phyloP scores from a whole-genome alignment of 1,140 invertebrate species.

The Seison nebaliae region DNA sequence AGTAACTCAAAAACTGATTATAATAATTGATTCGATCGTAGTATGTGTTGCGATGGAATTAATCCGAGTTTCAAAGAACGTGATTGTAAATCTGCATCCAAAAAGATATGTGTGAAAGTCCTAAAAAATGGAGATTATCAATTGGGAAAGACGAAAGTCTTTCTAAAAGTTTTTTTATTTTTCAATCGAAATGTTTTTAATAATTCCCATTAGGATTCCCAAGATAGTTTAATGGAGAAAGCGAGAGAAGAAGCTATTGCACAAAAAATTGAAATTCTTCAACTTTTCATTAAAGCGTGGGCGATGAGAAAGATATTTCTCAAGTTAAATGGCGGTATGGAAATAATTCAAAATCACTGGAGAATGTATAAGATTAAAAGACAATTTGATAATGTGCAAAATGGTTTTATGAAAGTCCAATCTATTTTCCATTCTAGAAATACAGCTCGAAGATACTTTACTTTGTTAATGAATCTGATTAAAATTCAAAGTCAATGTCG shows the following conservation, averaged over 20 bases:
- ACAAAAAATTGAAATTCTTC: conserved; percentile 67
- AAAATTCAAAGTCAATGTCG: conserved; percentile 55
- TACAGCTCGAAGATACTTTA: conserved; percentile 63
- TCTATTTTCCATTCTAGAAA: conserved; percentile 70
- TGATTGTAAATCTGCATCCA: conserved; percentile 12
- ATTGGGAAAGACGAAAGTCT: conserved; percentile 43
- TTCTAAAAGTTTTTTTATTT: too few relatives aligned
- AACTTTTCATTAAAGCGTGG: conserved; percentile 76
- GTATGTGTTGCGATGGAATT: conserved; percentile 5
- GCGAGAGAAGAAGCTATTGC: conserved; percentile 74
- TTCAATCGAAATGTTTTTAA: too few relatives aligned
- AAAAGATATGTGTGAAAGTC: conserved; percentile 35
- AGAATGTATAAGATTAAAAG: conserved; percentile 57
- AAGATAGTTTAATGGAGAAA: conserved; percentile 83
- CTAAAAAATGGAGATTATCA: conserved; percentile 46
- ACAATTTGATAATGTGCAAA: conserved; percentile 39
- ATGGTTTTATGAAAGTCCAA: conserved; percentile 67
- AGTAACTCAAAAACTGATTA: conserved; percentile 4
- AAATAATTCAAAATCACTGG: conserved; percentile 64
- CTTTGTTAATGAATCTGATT: conserved; percentile 64
- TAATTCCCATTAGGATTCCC: too few relatives aligned
- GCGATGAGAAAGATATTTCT: conserved; percentile 40
- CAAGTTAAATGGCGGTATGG: conserved; percentile 44
- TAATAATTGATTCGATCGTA: background rate
- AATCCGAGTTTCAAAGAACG: conserved; percentile 5